phyloP scores from a whole-genome alignment of 2,113 vertebrate species.

The Erythrocercus mccallii region DNA sequence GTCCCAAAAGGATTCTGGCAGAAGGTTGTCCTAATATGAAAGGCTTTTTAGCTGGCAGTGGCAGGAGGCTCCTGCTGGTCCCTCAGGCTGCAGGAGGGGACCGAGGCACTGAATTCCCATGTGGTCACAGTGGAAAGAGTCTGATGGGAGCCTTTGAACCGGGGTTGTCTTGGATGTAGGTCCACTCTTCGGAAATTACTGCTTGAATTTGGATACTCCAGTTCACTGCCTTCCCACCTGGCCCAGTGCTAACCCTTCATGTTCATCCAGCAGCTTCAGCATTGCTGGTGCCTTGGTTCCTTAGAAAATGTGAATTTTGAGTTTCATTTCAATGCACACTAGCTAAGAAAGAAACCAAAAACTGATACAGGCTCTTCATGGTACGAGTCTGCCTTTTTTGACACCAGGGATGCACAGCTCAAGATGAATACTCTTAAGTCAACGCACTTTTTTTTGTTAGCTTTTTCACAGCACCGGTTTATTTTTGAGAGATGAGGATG shows the following conservation, averaged over 20 bases:
- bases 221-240: background rate
- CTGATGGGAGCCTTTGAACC: background rate
- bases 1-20: background rate
- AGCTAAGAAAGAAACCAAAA: background rate
- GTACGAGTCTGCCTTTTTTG: background rate
- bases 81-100: background rate
- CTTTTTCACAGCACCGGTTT: background rate
- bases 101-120: background rate
- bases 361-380: background rate
- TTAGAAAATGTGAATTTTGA: rapidly evolving
- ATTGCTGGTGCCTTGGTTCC: background rate
- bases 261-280: background rate
- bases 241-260: rapidly evolving
- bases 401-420: background rate
- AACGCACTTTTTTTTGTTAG: background rate
- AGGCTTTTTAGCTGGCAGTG: background rate
- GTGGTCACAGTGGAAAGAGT: rapidly evolving
- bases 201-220: background rate
- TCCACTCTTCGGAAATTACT: background rate
- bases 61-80: background rate
- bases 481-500: background rate
- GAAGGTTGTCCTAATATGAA: background rate
- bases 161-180: background rate
- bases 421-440: background rate
- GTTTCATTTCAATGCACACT: background rate